Percentiles rank a stretch among this genome's conserved stretches.
Conservation (phyloP, 2,113 vertebrate genomes). For the Erythrocercus mccallii region DNA sequence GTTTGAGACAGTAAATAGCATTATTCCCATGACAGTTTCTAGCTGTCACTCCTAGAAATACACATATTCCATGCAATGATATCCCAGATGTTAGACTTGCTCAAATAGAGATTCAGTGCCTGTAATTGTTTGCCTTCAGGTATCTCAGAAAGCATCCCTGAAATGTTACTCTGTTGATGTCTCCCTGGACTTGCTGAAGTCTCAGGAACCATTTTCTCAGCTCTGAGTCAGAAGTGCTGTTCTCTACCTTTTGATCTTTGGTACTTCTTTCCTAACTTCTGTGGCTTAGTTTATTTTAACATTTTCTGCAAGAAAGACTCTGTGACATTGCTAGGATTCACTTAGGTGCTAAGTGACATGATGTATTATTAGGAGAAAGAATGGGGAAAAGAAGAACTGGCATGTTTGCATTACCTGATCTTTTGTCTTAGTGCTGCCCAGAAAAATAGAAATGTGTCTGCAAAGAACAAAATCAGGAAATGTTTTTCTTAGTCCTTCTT, state of each 20-base stretch:
- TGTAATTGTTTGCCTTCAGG: neutral
- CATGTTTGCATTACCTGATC: neutral
- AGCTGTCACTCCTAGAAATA: neutral
- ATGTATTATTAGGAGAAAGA: neutral
- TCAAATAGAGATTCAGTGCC: neutral
- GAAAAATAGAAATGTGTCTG: neutral
- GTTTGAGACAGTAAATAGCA: neutral
- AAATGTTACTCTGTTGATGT: neutral
- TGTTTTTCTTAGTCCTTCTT: neutral
- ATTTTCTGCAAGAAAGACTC: neutral
- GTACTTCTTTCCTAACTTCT: neutral
- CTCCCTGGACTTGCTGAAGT: neutral
- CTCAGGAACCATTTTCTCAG: neutral
- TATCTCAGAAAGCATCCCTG: neutral
- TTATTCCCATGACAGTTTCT: neutral
- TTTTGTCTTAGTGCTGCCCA: neutral
- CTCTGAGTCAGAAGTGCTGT: neutral
- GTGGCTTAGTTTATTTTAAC: neutral
- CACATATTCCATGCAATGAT: neutral
- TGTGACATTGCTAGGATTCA: neutral
- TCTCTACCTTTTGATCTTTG: neutral
- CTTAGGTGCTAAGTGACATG: neutral
- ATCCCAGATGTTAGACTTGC: neutral
- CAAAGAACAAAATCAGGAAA: neutral
- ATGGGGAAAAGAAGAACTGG: neutral